These are phyloP conservation scores for Cantharis nigra DNA, from an alignment of 2,888 invertebrate species.

Conservation along the genomic window DNA sequence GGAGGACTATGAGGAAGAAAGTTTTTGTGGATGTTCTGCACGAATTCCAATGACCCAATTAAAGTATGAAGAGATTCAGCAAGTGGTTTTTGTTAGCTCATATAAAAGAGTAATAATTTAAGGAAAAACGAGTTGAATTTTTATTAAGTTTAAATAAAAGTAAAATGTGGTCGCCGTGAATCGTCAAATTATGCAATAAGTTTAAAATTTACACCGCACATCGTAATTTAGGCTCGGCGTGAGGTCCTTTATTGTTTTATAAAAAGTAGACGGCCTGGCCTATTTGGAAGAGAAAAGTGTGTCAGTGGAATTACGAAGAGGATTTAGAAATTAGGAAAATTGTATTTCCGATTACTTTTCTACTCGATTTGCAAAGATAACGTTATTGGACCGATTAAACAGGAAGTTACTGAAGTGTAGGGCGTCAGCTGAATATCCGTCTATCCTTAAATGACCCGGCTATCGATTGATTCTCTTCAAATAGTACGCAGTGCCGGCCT, in stretches of 20 bases:
- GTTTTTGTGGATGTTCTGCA: not conserved
- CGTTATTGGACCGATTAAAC: conserved; percentile 32
- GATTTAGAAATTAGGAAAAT: conserved; percentile 6
- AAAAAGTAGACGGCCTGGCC: not conserved
- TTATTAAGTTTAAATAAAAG: not conserved
- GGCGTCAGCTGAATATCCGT: conserved; percentile 42
- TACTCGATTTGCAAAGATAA: conserved; percentile 10
- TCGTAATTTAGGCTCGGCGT: not conserved
- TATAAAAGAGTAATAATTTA: conserved; percentile 7
- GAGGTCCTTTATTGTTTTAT: not conserved
- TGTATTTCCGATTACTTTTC: conserved; percentile 21
- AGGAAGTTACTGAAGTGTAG: conserved; percentile 42
- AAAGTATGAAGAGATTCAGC: conserved; percentile 13
- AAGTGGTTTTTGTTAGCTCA: conserved; percentile 11
- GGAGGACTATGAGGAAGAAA: not conserved
- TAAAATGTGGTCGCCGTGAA: not conserved
- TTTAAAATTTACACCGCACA: not conserved
- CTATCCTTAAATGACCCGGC: conserved; percentile 40
- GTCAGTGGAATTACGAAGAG: not conserved
- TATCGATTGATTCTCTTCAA: conserved; percentile 40
- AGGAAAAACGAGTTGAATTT: not conserved
- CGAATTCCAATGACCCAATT: conserved; percentile 13
- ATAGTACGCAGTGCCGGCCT: conserved; percentile 10
- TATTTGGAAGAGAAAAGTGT: not conserved
- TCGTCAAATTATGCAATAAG: not conserved